phyloP scores from a whole-genome alignment of 2,113 vertebrate species.

The Vulpes ferrilata region DNA sequence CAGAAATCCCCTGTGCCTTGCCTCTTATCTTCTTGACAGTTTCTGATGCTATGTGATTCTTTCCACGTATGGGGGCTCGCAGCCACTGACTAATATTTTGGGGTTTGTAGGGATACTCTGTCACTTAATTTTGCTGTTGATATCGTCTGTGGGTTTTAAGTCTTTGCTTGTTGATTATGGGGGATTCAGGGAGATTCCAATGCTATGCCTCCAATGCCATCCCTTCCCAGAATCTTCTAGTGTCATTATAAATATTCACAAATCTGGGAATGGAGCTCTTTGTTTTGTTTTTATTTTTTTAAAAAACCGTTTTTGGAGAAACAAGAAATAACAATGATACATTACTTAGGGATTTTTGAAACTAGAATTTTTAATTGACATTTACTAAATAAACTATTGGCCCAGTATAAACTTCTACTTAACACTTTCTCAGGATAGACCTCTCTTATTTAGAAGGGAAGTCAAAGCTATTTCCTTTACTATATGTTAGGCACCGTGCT shows the following conservation, averaged over 20 bases:
- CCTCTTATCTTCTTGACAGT: background rate
- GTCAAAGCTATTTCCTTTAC: background rate
- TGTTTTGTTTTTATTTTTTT: background rate
- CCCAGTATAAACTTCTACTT: background rate
- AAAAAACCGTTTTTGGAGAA: background rate
- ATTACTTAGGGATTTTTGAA: background rate
- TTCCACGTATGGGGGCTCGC: background rate
- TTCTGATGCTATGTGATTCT: background rate
- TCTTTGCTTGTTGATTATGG: background rate
- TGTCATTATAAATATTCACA: background rate
- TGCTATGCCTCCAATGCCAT: rapidly evolving
- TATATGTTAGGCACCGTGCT: background rate
- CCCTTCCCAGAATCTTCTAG: background rate
- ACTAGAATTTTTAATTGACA: background rate
- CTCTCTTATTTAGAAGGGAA: background rate
- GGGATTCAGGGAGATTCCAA: background rate
- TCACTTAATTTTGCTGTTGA: background rate
- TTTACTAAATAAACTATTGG: background rate
- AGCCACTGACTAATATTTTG: background rate
- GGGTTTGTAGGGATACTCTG: background rate
- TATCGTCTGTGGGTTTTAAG: background rate
- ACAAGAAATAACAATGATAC: background rate
- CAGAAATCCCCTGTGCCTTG: background rate
- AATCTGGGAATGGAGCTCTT: background rate
- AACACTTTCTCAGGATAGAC: background rate